Evolutionary conservation across 2,888 invertebrate genomes (phyloP).

Genomic region (Dysmachus trigonus): DNA sequence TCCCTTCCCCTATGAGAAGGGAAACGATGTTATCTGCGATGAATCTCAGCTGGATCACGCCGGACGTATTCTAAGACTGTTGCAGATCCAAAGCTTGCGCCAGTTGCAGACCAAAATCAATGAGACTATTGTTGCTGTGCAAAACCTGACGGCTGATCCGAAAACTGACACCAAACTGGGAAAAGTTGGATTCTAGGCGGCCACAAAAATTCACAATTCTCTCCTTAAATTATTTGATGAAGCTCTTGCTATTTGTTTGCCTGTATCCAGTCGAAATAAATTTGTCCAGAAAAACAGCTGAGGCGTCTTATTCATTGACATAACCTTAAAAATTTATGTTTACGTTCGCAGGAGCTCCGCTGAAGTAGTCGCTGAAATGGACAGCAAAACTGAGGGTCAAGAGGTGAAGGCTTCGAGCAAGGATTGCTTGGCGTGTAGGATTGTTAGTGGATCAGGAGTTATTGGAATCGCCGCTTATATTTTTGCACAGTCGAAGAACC

Average conservation of each 20-base stretch:
- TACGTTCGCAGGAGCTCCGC: neutral
- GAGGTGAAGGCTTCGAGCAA: neutral
- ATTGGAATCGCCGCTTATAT: constrained; percentile 72
- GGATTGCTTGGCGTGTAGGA: constrained; percentile 70
- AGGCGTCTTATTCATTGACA: neutral
- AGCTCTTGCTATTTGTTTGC: neutral
- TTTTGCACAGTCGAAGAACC: constrained; percentile 67
- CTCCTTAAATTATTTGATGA: neutral
- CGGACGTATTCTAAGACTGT: constrained; percentile 78
- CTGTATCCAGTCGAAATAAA: constrained; percentile 1
- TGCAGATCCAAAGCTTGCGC: constrained; percentile 69
- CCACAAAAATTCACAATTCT: neutral
- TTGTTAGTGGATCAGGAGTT: constrained; percentile 70
- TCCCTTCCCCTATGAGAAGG: constrained; percentile 75
- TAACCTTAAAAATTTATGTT: neutral
- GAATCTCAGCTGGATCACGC: constrained; percentile 75
- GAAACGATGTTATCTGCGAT: constrained; percentile 72
- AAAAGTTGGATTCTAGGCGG: constrained; percentile 79
- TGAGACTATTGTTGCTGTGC: constrained; percentile 91
- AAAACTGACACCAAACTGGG: constrained; percentile 95
- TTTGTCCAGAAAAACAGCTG: neutral
- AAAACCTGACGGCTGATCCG: constrained; percentile 93
- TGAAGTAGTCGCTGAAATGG: neutral
- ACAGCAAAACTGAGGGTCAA: neutral
- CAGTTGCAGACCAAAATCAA: constrained; percentile 91